Evolutionary conservation across 2,797 vertebrate species (phyloP).

Genomic region (Anguilla anguilla): DNA sequence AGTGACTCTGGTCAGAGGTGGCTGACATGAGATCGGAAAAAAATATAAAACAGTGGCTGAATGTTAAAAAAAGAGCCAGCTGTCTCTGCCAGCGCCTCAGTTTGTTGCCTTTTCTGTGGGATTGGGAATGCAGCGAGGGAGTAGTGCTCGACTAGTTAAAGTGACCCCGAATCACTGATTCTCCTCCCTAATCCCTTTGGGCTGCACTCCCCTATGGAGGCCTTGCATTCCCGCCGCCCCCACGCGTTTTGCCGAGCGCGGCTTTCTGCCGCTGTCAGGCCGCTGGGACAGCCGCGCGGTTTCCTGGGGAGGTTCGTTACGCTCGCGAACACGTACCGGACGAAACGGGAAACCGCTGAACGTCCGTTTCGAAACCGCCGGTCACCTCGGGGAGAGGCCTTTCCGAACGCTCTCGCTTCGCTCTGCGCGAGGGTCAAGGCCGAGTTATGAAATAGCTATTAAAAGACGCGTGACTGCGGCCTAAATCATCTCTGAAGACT

Average conservation of each 20-base stretch:
- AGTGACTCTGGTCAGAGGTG: neutral
- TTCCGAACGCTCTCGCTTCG: neutral
- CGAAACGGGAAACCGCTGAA: neutral
- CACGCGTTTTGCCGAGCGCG: conserved; percentile 49
- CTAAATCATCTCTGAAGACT: conserved; percentile 9
- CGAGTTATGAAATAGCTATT: neutral
- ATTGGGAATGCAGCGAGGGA: conserved; percentile 29
- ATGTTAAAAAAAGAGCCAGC: neutral
- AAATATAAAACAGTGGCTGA: neutral
- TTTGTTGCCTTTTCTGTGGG: conserved; percentile 37
- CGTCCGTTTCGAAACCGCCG: neutral
- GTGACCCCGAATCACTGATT: conserved; percentile 43
- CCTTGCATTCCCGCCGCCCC: conserved; percentile 60
- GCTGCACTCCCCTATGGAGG: conserved; percentile 36
- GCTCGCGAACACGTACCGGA: neutral
- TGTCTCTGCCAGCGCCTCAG: neutral
- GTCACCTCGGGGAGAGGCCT: neutral
- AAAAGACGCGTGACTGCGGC: neutral
- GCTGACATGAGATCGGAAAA: neutral
- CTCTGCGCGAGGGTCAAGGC: neutral
- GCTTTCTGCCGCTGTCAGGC: conserved; percentile 43
- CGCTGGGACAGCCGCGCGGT: conserved; percentile 41
- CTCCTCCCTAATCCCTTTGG: conserved; percentile 30
- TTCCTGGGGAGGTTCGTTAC: conserved; percentile 27
- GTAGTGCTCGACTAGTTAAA: conserved; percentile 36